Evolutionary conservation across 2,113 vertebrate species (phyloP), one percentile per base, ranked within the genome.

Genomic region (Dunckerocampus dactyliophorus): DNA sequence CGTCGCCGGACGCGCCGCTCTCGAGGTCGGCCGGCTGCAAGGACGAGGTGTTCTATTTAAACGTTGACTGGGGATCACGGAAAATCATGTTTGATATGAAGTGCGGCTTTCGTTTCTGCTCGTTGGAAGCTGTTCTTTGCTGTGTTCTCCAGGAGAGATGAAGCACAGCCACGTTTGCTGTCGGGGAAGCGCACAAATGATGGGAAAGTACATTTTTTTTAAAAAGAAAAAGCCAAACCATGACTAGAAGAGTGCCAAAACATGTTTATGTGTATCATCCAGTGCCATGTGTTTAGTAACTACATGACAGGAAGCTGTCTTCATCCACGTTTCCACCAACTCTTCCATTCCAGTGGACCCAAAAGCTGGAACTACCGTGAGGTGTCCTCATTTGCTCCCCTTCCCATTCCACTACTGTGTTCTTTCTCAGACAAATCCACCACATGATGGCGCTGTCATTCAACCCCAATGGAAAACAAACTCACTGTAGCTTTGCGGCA

Each of bases 81-180:
- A 47, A 80, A 84, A 77, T 65, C 61, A 69, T 59, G 62, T 64
- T 39, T n/a, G 68, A 57, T 52, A 67, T 59, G 72, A 80, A 76
- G 55, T 64, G 70, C 63, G 48, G 22, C 62, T 77, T 72, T 37
- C 69, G 65, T 71, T 84, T 73, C 13, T 50, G 31, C 31, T 34
- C 7, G 31, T 34, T 34, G 31, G 31, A 34, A 34, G 31, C 31
- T 34, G 31, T 34, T 34, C 75, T 68, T 72, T 46, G 50, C 56
- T 67, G 39, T 63, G 50, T 82, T 86, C 85, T 88, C 87, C 81
- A 69, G 85, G 85, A 79, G 86, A 89, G 87, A 88, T 87, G 16
- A 56, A 60, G 60, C 19, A 15, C 43, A 56, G 37, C 52, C 21
- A 59, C 72, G 63, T 39, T 62, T 60, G 67, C 46, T 10, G 31